Evolutionary conservation across 2,888 invertebrate species (phyloP).

Genomic region (Rambutsinella grinnellia): DNA sequence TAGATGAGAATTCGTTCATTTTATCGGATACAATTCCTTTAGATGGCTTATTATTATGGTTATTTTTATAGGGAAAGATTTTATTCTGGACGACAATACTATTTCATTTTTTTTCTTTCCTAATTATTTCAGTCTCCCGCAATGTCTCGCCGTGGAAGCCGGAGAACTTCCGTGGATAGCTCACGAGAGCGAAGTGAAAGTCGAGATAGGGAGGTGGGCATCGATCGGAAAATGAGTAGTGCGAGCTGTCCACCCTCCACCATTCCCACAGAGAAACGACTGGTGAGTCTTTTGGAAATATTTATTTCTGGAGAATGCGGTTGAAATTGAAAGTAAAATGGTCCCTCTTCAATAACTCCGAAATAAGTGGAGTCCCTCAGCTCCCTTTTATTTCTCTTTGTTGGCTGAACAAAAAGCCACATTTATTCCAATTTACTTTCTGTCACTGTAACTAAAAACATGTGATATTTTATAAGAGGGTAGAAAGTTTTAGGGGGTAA

Average conservation of each 20-base stretch:
- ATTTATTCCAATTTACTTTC: conserved; percentile 50
- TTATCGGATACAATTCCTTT: no score
- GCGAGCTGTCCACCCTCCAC: conserved; percentile 66
- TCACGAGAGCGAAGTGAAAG: conserved; percentile 59
- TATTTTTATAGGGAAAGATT: background rate
- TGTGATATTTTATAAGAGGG: no score
- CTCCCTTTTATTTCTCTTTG: background rate
- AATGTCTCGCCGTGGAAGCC: conserved; percentile 64
- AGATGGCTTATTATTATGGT: background rate
- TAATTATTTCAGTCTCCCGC: conserved; percentile 66
- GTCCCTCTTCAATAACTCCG: no score
- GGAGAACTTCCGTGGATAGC: conserved; percentile 65
- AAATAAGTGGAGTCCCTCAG: background rate
- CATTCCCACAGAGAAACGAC: conserved; percentile 65
- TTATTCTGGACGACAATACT: background rate
- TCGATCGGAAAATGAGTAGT: conserved; percentile 67
- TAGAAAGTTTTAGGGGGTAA: no score
- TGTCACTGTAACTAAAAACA: conserved; percentile 38
- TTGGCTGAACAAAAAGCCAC: conserved; percentile 32
- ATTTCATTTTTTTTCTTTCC: conserved; percentile 35
- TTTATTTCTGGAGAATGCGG: background rate
- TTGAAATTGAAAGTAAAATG: background rate
- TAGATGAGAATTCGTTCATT: no score
- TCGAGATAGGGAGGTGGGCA: conserved; percentile 66
- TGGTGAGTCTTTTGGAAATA: conserved; percentile 55